Conservation (phyloP, 1,140 invertebrate species). For the Sweltsa coloradensis region DNA sequence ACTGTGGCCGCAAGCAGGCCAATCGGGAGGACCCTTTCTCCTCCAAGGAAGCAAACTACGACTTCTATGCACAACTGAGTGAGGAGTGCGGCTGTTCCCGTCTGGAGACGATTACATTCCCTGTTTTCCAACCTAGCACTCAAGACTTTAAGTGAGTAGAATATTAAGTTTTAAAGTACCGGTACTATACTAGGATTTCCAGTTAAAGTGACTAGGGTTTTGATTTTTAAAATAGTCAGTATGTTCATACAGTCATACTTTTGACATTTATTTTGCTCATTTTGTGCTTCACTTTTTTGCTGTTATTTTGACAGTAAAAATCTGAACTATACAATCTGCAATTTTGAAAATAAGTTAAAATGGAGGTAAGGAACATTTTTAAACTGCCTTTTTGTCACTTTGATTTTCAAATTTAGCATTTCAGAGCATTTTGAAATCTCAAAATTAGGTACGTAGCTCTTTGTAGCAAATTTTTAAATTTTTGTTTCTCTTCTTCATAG, state of each 20-base stretch:
- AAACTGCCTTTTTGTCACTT: no score
- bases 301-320: no score
- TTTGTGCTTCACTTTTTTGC: no score
- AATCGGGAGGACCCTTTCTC: conserved; percentile 81
- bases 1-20: conserved; percentile 78
- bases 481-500: background rate
- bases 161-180: no score
- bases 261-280: no score
- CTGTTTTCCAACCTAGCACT: conserved; percentile 72
- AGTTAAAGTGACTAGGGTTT: no score
- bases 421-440: conserved; percentile 36
- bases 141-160: conserved; percentile 40
- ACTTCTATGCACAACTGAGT: conserved; percentile 66
- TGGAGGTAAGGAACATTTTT: no score
- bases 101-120: conserved; percentile 58
- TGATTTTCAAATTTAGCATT: conserved; percentile 73
- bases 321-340: no score
- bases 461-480: conserved; percentile 6
- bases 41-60: conserved; percentile 70
- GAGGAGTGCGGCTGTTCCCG: conserved; percentile 59
- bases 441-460: background rate
- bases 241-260: no score
- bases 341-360: no score
- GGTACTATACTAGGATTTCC: no score
- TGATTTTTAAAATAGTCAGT: no score